Percentiles rank a stretch among this genome's conserved stretches.
These are phyloP conservation scores for Auanema freiburgensis DNA, from an alignment of 2,888 invertebrate genomes.

Conservation along the genomic window DNA sequence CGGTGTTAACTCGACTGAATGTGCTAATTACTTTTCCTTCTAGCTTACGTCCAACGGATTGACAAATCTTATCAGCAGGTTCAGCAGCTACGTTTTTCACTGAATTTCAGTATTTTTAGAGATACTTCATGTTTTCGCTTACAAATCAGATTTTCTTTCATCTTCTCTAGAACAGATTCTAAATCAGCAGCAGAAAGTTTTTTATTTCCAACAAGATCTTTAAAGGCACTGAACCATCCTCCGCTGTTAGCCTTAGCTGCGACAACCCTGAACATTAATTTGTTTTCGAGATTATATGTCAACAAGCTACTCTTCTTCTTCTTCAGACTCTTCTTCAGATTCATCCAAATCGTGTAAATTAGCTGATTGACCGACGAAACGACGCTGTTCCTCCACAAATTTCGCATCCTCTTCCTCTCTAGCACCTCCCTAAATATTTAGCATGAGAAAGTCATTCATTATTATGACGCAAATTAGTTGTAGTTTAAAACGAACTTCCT, in stretches of 20 bases:
- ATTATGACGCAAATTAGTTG: background rate
- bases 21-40: slow-evolving; percentile 76
- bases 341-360: slow-evolving; percentile 66
- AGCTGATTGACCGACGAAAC: slow-evolving; percentile 66
- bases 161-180: slow-evolving; percentile 84
- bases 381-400: slow-evolving; percentile 40
- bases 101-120: slow-evolving; percentile 48
- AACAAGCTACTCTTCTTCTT: slow-evolving; percentile 33
- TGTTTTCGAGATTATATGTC: background rate
- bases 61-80: slow-evolving; percentile 81
- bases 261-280: slow-evolving; percentile 29
- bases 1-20: slow-evolving; percentile 84
- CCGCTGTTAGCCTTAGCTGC: slow-evolving; percentile 27
- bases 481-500: slow-evolving; percentile 58
- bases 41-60: slow-evolving; percentile 58
- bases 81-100: slow-evolving; percentile 96
- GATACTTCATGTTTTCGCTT: slow-evolving; percentile 22
- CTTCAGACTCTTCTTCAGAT: slow-evolving; percentile 53
- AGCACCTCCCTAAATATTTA: slow-evolving; percentile 9
- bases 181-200: slow-evolving; percentile 80
- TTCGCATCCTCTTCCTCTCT: slow-evolving; percentile 20
- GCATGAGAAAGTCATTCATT: slow-evolving; percentile 1
- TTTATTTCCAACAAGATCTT: slow-evolving; percentile 74
- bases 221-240: slow-evolving; percentile 81
- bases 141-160: slow-evolving; percentile 88